Evolutionary conservation across 2,888 invertebrate species (phyloP).

Genomic region (Lepidocyrtinus sp.): DNA sequence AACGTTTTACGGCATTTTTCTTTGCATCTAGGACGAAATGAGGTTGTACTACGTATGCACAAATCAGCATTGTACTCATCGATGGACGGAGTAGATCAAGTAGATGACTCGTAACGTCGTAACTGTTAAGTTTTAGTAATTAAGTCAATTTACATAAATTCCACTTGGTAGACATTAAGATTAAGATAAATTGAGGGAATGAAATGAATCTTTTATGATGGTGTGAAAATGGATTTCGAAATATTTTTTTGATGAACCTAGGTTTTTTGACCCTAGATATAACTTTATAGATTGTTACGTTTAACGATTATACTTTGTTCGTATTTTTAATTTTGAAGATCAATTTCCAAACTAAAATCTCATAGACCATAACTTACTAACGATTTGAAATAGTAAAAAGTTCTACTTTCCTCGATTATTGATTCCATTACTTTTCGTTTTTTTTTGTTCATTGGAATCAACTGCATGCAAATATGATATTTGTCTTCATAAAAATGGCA

Average conservation of each 20-base stretch:
- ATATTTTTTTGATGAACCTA: not conserved
- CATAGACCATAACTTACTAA: too few species aligned
- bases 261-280: not conserved
- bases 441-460: too few species aligned
- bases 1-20: constrained; percentile 20
- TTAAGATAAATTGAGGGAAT: too few species aligned
- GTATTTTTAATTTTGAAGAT: too few species aligned
- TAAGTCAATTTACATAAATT: not conserved
- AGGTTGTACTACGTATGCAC: constrained; percentile 97
- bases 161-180: not conserved
- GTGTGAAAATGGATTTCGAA: not conserved
- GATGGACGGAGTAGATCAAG: constrained; percentile 89
- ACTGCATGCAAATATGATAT: too few species aligned
- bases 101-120: not conserved
- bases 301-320: too few species aligned
- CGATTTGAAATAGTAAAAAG: too few species aligned
- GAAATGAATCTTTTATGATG: not conserved
- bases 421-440: too few species aligned
- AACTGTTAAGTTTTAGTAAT: not conserved
- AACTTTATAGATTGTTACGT: too few species aligned
- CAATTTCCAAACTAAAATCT: too few species aligned
- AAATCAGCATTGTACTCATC: constrained; percentile 89
- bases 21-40: constrained; percentile 90
- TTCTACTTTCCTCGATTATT: too few species aligned
- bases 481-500: too few species aligned